phyloP scores from a whole-genome alignment of 2,113 vertebrate species.

The Neopipo cinnamomea region DNA sequence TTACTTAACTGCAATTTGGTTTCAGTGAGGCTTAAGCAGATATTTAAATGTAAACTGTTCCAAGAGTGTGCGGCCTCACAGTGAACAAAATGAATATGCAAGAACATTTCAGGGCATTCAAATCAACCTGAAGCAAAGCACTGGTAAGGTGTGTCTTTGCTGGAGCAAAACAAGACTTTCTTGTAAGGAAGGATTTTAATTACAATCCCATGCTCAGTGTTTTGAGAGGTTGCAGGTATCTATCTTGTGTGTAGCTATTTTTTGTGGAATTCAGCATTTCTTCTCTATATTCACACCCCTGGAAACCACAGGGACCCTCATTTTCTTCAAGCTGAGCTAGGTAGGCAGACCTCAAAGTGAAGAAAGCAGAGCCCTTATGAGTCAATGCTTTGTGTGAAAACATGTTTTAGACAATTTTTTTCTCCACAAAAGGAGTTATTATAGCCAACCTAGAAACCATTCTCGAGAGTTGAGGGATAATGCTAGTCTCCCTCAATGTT shows the following conservation, averaged over 20 bases:
- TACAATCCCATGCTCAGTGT: rapidly evolving
- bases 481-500: neutral
- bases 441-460: neutral
- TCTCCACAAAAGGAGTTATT: neutral
- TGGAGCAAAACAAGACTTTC: neutral
- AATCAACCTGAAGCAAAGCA: neutral
- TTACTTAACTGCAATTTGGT: neutral
- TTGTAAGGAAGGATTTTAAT: neutral
- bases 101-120: neutral
- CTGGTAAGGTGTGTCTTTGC: neutral
- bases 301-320: neutral
- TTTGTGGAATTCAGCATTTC: neutral
- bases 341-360: neutral
- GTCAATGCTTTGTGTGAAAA: neutral
- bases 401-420: neutral
- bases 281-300: neutral
- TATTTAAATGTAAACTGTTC: neutral
- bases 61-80: neutral
- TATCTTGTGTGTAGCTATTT: neutral
- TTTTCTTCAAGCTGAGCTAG: neutral
- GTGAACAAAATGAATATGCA: neutral
- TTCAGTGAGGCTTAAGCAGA: neutral
- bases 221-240: neutral
- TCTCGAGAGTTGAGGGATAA: neutral
- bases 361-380: neutral